Conservation (phyloP, 2,888 invertebrate species). For the Helicoverpa assulta region DNA sequence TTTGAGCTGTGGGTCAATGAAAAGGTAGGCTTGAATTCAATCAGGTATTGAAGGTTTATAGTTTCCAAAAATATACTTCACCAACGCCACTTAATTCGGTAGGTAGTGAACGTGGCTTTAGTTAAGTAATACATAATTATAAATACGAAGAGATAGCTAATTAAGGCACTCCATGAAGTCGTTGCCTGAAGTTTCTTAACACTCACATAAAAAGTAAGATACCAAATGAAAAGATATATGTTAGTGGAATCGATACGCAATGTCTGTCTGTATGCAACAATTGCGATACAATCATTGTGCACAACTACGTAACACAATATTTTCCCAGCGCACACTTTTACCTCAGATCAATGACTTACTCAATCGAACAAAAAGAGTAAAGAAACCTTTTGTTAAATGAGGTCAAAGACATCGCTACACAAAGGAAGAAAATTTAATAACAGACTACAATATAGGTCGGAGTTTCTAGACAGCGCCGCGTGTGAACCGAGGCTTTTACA, state of each 20-base stretch:
- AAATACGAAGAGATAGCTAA: background rate
- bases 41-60: no score
- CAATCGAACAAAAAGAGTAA: conserved; percentile 37
- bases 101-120: no score
- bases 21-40: no score
- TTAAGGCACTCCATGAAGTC: background rate
- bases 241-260: conserved; percentile 20
- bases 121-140: background rate
- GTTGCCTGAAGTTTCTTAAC: background rate
- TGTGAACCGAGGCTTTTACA: conserved; percentile 50
- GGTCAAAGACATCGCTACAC: conserved; percentile 53
- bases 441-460: conserved; percentile 58
- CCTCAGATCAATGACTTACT: conserved; percentile 48
- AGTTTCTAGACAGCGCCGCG: conserved; percentile 54
- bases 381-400: conserved; percentile 45
- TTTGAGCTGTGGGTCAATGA: no score
- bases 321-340: conserved; percentile 41
- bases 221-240: conserved; percentile 7
- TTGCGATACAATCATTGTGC: conserved; percentile 27
- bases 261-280: conserved; percentile 16
- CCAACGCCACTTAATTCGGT: no score
- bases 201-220: background rate
- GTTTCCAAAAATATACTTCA: no score
- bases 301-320: conserved; percentile 26
- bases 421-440: conserved; percentile 61